phyloP scores from a whole-genome alignment of 2,113 vertebrate species.

The Upupa epops region DNA sequence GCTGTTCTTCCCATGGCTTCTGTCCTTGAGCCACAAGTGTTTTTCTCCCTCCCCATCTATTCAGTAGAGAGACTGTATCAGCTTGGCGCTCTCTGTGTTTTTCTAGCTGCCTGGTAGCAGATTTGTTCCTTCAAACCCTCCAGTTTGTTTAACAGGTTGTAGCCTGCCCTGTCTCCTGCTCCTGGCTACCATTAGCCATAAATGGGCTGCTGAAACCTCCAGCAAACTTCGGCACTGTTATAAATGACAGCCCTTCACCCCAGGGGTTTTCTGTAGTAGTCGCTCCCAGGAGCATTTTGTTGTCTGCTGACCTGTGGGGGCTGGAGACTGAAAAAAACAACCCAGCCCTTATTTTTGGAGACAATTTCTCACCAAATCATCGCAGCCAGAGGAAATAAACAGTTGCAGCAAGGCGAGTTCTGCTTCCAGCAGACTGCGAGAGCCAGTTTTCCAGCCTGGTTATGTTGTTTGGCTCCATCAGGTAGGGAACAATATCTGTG shows the following conservation, averaged over 20 bases:
- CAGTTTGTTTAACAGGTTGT: not conserved
- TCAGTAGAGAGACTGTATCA: not conserved
- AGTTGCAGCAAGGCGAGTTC: not conserved
- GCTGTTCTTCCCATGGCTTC: not conserved
- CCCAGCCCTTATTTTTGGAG: not conserved
- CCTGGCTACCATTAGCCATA: not conserved
- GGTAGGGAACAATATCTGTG: not conserved
- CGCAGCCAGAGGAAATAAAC: slow-evolving; percentile 6
- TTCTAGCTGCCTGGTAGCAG: not conserved
- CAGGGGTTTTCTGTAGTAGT: not conserved
- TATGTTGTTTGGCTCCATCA: not conserved
- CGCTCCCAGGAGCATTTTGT: not conserved
- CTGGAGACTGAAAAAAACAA: not conserved
- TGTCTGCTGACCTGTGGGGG: slow-evolving; percentile 1
- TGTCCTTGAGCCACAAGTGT: not conserved
- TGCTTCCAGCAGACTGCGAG: not conserved
- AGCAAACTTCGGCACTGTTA: not conserved
- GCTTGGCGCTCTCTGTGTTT: not conserved
- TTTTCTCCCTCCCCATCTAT: not conserved
- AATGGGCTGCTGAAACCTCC: slow-evolving; percentile 2
- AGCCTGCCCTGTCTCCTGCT: not conserved
- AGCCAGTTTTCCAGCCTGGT: not conserved
- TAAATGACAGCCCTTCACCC: slow-evolving; percentile 15
- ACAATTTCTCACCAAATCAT: not conserved
- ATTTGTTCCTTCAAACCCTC: not conserved